phyloP scores from a whole-genome alignment of 1,140 invertebrate species.

The Eriosoma lanigerum region DNA sequence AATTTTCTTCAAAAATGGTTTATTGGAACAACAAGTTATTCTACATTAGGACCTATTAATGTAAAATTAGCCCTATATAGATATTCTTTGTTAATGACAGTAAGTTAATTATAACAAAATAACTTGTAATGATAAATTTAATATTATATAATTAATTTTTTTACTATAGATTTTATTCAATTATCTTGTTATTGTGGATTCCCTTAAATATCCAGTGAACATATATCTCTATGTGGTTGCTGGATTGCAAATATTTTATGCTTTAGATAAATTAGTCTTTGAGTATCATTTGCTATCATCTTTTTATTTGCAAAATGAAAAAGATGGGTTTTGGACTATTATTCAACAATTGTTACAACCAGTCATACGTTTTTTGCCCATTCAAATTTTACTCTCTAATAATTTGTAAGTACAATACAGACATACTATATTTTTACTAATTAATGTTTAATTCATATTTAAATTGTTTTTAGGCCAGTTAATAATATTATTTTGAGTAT shows the following conservation, averaged over 20 bases:
- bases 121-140: too few relatives aligned
- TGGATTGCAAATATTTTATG: conserved; percentile 31
- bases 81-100: conserved; percentile 26
- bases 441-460: background rate
- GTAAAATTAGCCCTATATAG: conserved; percentile 21
- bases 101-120: background rate
- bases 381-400: conserved; percentile 24
- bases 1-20: background rate
- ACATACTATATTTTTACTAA: background rate
- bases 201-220: conserved; percentile 16
- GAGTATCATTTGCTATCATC: conserved; percentile 25
- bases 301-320: conserved; percentile 42
- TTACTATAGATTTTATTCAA: conserved; percentile 43
- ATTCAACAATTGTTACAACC: conserved; percentile 34
- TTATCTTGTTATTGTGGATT: background rate
- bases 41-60: conserved; percentile 33
- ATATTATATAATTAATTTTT: background rate
- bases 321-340: conserved; percentile 29
- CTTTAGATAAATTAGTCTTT: conserved; percentile 12
- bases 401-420: conserved; percentile 22
- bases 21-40: conserved; percentile 6
- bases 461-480: conserved; percentile 21
- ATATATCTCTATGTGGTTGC: conserved; percentile 27
- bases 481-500: conserved; percentile 25
- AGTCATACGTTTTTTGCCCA: conserved; percentile 19